Evolutionary conservation across 2,113 vertebrate genomes (phyloP).

Genomic region (Centrocercus urophasianus): DNA sequence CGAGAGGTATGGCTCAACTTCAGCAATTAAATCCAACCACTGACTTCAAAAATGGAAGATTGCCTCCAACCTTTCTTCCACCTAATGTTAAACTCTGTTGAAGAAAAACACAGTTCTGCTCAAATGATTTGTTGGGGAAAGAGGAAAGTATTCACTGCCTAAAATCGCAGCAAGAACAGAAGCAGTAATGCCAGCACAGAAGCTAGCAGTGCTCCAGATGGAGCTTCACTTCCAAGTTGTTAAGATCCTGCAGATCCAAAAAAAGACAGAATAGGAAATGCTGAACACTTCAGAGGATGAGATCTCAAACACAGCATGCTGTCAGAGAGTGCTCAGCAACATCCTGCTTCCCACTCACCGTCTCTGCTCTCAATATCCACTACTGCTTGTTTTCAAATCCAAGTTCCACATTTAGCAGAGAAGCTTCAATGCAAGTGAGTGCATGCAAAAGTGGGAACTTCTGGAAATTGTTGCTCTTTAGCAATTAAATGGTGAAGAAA

Average conservation of each 20-base stretch:
- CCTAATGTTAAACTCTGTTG: too few relatives aligned
- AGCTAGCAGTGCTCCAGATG: too few relatives aligned
- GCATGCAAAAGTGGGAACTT: not conserved
- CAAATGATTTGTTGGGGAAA: too few relatives aligned
- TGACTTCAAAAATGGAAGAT: too few relatives aligned
- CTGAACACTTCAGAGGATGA: not conserved
- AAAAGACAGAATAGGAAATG: too few relatives aligned
- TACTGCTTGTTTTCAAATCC: not conserved
- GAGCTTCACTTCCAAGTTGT: too few relatives aligned
- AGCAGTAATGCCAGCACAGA: too few relatives aligned
- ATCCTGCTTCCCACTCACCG: not conserved
- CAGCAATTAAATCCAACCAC: not conserved
- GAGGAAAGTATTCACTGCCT: too few relatives aligned
- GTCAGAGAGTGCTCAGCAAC: not conserved
- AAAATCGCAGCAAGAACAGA: too few relatives aligned
- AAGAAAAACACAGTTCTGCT: too few relatives aligned
- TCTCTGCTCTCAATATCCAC: not conserved
- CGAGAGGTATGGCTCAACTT: not conserved
- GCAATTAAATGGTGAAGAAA: not conserved
- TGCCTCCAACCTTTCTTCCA: too few relatives aligned
- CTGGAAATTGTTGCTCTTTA: not conserved
- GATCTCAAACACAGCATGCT: accelerated
- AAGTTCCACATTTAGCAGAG: not conserved
- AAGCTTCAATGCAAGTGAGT: not conserved
- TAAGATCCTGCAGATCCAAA: too few relatives aligned